A percentile compares a stretch with the other conserved stretches of the same genome.
Evolutionary conservation across 1,140 invertebrate species (phyloP).

Genomic region (Drosophila obscura): DNA sequence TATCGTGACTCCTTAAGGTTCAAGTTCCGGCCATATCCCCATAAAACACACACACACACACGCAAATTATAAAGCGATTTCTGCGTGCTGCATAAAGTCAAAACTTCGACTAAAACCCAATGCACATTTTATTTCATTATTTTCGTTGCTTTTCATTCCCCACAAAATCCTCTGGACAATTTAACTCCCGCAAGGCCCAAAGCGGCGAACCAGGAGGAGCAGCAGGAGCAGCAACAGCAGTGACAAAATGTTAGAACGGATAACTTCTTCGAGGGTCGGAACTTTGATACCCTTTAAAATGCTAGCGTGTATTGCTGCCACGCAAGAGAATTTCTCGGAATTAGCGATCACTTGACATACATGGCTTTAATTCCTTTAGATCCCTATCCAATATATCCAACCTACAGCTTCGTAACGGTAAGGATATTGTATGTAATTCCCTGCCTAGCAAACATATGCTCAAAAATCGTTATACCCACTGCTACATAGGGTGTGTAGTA

Average conservation of each 20-base stretch:
- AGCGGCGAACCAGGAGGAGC: slow-evolving; percentile 12
- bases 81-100: slow-evolving; percentile 35
- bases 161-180: slow-evolving; percentile 54
- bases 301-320: no score
- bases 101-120: slow-evolving; percentile 30
- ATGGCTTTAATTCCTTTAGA: no score
- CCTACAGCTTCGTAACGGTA: no score
- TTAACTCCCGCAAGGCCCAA: slow-evolving; percentile 48
- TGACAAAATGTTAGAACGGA: slow-evolving; percentile 2
- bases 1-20: neutral
- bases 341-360: no score
- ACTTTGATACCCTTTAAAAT: no score
- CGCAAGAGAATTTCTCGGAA: no score
- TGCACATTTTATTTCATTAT: slow-evolving; percentile 36
- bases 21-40: neutral
- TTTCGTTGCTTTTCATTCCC: neutral
- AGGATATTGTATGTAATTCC: no score
- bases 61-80: slow-evolving; percentile 53
- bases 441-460: no score
- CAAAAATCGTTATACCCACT: no score
- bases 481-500: no score
- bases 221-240: neutral
- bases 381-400: no score
- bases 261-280: no score
- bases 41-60: neutral